Evolutionary conservation across 92 coral and sea anemone genomes (phyloP), one percentile per base, ranked within the genome.

Genomic region (Epizoanthus ramosus): DNA sequence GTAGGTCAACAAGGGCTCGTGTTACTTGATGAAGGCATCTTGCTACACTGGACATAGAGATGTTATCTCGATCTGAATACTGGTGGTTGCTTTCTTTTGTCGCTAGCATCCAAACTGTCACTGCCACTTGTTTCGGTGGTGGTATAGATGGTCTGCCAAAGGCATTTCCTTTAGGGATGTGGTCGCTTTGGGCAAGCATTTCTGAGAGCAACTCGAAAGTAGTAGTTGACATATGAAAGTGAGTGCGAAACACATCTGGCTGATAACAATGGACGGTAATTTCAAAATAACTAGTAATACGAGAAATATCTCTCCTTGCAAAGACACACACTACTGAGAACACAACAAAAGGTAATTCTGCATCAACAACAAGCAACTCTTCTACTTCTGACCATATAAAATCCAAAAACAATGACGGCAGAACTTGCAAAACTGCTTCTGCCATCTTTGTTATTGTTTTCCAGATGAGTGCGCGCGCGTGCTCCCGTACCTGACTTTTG

Each of bases 21-120:
- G 88, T 33, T 61, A 77, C 89, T 68, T 85, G 73, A 16, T 66
- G 87, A 80, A 89, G 69, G 45, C 63, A 83, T 68, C 88, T 61
- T 23, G 79, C 74, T 7, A 88, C 92, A 73, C 86, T 85, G 66
- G 79, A 79, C 92, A 84, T 73, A 12, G 86, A 80, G 76, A 89
- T 85, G 64, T 89, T 61, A 64, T 84, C 85, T 9, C 92, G 68
- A 57, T 89, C 92, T 37, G 89, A 85, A 8, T 80, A 83, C 10
- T 68, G 74, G 19, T 84, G 63, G 63, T 74, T n/a, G 59, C 73
- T 45, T 60, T 85, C 89, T 89, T 83, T 58, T n/a, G 84, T 84
- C 45, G 86, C 92, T 83, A 84, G 72, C 18, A 74, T 72, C 92
- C n/a, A 80, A 18, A 89, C 12, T 74, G 85, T 73, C 19, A 59